Base-by-base conservation (phyloP, 1,140 invertebrate genomes). In the Cherax quadricarinatus region DNA sequence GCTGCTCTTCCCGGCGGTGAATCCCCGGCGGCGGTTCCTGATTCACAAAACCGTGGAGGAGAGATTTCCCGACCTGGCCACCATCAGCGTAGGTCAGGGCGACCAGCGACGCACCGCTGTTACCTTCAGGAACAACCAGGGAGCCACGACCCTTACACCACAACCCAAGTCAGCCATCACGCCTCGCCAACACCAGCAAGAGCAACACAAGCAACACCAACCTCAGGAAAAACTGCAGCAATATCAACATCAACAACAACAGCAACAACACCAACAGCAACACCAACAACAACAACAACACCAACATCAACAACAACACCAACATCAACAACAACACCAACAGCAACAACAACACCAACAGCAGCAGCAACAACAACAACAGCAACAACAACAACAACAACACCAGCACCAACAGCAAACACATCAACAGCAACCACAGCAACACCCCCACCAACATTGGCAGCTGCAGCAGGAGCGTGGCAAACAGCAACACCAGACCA, bases 41-140 rank as follows among this genome's bases (percentile, higher is more conserved):
- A 91, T 91, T 75, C 89, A 91, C 89, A 91, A 79, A 73, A 91
- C 89, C 4, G 89, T 91, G 51, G 82, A 91, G 84, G 89, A 91
- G 30, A 18, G 86, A 83, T 91, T 91, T 53, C 89, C 89, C 41
- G 57, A 49, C 30, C 89, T 91, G 48, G 85, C 89, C 73, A 86
- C 89, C 73, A 6, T 91, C 73, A 91, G 89, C 62, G 89, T 91
- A 6, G 89, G 89, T 30, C 83, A 91, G 82, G 89, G 66, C n/a
- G 89, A 91, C 30, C 82, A 80, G 82, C 73, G 89, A n/a, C 89
- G 89, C 75, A 91, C 89, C 12, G 89, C 84, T 21, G 89, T 91
- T 84, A 86, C 89, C 73, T 91, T 86, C 89, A 86, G 83, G 41
- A 79, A 49, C 14, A 30, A 12, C 30, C 16, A 21, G 57, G n/a